These are phyloP conservation scores for Colius striatus DNA, from an alignment of 2,113 vertebrate genomes.

Conservation along the genomic window DNA sequence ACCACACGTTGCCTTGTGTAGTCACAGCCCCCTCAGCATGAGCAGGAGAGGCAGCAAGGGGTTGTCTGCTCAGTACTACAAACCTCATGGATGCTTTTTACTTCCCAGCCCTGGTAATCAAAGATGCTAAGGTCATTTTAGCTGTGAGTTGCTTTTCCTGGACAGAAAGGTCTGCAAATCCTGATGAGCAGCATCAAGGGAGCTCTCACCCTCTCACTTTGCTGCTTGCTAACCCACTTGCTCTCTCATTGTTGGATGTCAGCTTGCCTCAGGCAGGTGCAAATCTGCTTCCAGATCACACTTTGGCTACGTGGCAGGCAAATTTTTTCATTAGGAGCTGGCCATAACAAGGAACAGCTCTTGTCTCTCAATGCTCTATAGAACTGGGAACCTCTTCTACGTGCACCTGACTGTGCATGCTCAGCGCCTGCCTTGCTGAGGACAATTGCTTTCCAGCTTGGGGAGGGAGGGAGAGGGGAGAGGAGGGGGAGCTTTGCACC, in stretches of 20 bases:
- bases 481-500: not conserved
- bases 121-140: rapidly evolving
- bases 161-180: not conserved
- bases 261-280: slow-evolving; percentile 40
- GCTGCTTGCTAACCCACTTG: not conserved
- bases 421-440: not conserved
- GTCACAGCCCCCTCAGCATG: rapidly evolving
- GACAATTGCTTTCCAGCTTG: not conserved
- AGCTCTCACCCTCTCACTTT: rapidly evolving
- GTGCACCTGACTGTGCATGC: not conserved
- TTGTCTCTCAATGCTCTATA: slow-evolving; percentile 50
- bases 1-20: rapidly evolving
- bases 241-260: not conserved
- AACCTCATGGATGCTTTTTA: rapidly evolving
- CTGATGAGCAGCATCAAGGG: not conserved
- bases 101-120: not conserved
- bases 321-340: not conserved
- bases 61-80: not conserved
- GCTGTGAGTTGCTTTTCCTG: not conserved
- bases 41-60: not conserved
- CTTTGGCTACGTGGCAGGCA: not conserved
- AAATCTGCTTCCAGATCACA: slow-evolving; percentile 33
- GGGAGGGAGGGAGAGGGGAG: not conserved
- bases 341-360: not conserved
- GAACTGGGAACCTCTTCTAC: not conserved